Percentiles rank a stretch among this genome's conserved stretches.
Evolutionary conservation across 2,888 invertebrate genomes (phyloP).

Genomic region (Stomorhina lunata): DNA sequence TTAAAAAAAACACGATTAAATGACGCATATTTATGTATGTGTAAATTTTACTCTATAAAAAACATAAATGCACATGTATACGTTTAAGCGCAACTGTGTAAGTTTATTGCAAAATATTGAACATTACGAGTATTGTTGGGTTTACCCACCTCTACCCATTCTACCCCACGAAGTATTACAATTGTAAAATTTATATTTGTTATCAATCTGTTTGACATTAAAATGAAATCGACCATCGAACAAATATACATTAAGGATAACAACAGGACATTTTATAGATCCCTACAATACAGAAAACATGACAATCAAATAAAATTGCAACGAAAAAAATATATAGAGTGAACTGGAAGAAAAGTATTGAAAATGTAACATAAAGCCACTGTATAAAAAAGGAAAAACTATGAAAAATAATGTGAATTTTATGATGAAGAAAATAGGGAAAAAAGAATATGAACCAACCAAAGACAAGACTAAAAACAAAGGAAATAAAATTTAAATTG

Average conservation of each 20-base stretch:
- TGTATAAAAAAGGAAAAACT: constrained; percentile 35
- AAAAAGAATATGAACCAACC: background rate
- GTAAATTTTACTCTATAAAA: background rate
- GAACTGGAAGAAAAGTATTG: background rate
- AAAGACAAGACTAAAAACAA: constrained; percentile 19
- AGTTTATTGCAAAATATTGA: background rate
- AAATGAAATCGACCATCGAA: constrained; percentile 55
- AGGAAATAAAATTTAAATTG: constrained; percentile 9
- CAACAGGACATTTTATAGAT: too few relatives aligned
- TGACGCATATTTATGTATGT: background rate
- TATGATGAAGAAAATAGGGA: constrained; percentile 34
- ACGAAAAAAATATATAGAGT: background rate
- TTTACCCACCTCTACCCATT: too few relatives aligned
- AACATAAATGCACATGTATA: background rate
- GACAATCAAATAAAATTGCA: constrained; percentile 12
- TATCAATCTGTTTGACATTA: constrained; percentile 64
- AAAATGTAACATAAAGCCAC: background rate
- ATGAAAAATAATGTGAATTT: constrained; percentile 60
- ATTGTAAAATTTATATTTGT: constrained; percentile 59
- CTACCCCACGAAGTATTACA: too few relatives aligned
- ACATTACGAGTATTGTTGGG: background rate
- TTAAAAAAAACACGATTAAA: background rate
- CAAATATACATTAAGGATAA: constrained; percentile 49
- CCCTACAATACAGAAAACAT: background rate
- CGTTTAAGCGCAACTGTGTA: too few relatives aligned